phyloP scores from a whole-genome alignment of 2,113 vertebrate species.

The Ahaetulla prasina region DNA sequence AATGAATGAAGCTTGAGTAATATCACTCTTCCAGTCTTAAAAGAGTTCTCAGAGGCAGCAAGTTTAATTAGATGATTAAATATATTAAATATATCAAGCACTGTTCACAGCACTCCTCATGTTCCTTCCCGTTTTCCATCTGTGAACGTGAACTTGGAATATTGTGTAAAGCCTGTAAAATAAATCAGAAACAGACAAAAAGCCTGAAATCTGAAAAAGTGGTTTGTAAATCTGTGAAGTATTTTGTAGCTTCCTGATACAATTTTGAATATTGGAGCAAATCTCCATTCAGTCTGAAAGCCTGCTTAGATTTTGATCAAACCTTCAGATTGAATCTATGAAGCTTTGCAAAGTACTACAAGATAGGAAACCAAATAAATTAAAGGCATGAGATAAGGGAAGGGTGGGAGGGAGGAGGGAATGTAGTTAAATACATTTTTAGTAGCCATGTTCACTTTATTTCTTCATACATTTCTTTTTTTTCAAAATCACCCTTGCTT shows the following conservation, averaged over 20 bases:
- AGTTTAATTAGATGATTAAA: not conserved
- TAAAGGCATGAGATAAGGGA: not conserved
- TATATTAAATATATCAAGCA: not conserved
- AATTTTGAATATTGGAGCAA: not conserved
- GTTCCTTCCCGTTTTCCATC: not conserved
- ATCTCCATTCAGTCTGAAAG: not conserved
- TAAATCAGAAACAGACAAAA: not conserved
- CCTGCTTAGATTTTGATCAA: not conserved
- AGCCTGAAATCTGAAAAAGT: not conserved
- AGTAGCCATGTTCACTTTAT: not conserved
- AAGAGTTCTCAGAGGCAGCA: not conserved
- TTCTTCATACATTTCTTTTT: not conserved
- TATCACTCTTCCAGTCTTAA: not conserved
- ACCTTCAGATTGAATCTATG: not conserved
- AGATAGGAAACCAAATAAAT: not conserved
- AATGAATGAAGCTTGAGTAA: not conserved
- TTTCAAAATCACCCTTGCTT: not conserved
- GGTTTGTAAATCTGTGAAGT: not conserved
- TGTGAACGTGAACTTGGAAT: not conserved
- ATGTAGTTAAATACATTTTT: not conserved
- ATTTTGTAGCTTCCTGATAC: not conserved
- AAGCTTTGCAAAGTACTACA: not conserved
- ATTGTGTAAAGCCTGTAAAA: not conserved
- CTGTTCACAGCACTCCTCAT: not conserved
- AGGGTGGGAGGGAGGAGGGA: rapidly evolving